Base-by-base conservation (phyloP, 2,113 vertebrate species). In the Okapia johnstoni region DNA sequence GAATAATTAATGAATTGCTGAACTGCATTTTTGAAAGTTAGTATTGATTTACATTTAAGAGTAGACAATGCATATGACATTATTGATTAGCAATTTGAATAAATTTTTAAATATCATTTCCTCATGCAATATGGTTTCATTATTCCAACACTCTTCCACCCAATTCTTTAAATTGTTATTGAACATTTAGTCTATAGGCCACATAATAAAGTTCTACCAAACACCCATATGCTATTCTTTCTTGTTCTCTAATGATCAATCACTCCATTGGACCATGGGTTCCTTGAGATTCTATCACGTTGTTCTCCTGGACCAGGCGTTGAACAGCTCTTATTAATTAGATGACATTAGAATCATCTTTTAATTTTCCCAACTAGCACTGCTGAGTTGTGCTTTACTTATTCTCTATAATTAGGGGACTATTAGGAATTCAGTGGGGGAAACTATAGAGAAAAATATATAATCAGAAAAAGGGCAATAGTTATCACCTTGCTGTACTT, bases 1-100 rank as follows among this genome's bases (percentile, higher is more conserved):
- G 96, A 97, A 98, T 97, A 97, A 96, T 93, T 97, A 95, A 94
- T 97, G 79, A 93, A 88, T 93, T 98, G 95, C 97, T 97, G 93
- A 97, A 96, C 96, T 97, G 97, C 87, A 94, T 94, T 95, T 98
- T 97, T 91, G n/a, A 79, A 91, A 79, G 91, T 88, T 94, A 54
- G 54, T 76, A 98, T 97, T 88, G 93, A 97, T 97, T 97, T 98
- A 87, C 92, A 94, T 84, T 97, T 97, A 96, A 97, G 73, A 85
- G 95, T 88, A 91, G 95, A 85, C 86, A 97, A 97, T 96, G 87
- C 7, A 96, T 97, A 89, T 85, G 57, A 54, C 57, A 87, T 46
- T 87, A 97, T 97, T 97, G 96, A 97, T 97, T 97, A 93, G 52
- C 79, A 93, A 93, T 95, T 70, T 70, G 85, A 94, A 88, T 77